phyloP scores from a whole-genome alignment of 2,797 vertebrate species.

The Taeniopygia guttata region DNA sequence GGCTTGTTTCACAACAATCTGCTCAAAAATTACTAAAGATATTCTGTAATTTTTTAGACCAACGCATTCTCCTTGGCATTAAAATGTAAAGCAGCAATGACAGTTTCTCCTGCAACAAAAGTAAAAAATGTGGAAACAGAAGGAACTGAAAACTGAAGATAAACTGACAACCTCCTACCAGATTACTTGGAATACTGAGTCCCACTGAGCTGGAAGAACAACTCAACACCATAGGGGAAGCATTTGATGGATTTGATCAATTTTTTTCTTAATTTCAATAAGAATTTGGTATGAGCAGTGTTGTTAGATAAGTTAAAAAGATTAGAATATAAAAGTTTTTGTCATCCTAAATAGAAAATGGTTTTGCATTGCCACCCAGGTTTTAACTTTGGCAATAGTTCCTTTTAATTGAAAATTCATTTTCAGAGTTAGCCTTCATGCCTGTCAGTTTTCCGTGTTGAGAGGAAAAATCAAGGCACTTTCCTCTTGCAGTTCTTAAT shows the following conservation, averaged over 20 bases:
- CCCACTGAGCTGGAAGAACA: background rate
- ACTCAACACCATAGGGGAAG: background rate
- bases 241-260: background rate
- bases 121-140: background rate
- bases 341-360: background rate
- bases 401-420: background rate
- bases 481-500: background rate
- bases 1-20: constrained; percentile 34
- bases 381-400: background rate
- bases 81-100: background rate
- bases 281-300: background rate
- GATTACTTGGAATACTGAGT: background rate
- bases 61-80: background rate
- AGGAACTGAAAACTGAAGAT: background rate
- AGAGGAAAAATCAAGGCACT: background rate
- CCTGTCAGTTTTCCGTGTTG: background rate
- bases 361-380: background rate
- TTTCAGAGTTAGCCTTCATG: background rate
- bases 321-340: background rate
- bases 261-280: background rate
- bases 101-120: background rate
- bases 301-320: background rate
- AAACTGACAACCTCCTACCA: background rate
- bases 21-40: constrained; percentile 9
- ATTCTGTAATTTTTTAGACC: background rate